Percentiles rank a stretch among this genome's conserved stretches.
Evolutionary conservation across 2,888 invertebrate genomes (phyloP).

Genomic region (Himalopsyche anomala): DNA sequence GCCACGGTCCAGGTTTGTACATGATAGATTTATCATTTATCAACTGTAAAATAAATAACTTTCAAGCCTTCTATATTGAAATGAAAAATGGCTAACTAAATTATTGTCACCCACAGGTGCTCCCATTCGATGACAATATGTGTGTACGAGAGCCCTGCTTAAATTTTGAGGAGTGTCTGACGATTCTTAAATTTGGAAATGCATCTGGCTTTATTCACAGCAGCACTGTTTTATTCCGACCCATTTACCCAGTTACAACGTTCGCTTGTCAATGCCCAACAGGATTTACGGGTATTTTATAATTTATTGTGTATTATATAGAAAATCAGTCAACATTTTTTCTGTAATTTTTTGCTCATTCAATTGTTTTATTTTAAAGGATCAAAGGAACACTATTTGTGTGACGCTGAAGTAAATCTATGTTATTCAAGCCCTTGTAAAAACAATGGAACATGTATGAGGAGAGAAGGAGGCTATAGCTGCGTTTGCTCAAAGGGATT

Average conservation of each 20-base stretch:
- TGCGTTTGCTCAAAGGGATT: constrained; percentile 89
- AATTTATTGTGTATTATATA: background rate
- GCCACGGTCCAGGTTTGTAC: constrained; percentile 86
- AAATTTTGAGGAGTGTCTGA: constrained; percentile 94
- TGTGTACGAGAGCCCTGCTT: constrained; percentile 97
- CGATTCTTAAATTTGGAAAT: constrained; percentile 94
- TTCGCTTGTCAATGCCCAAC: constrained; percentile 94
- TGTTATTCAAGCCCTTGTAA: constrained; percentile 97
- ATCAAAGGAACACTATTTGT: constrained; percentile 91
- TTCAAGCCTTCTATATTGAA: too few species aligned
- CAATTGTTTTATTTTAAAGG: constrained; percentile 74
- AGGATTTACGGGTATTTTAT: constrained; percentile 87
- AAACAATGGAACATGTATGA: constrained; percentile 90
- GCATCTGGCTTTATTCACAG: constrained; percentile 93
- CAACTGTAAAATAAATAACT: too few species aligned
- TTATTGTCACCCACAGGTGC: constrained; percentile 76
- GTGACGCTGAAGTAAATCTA: constrained; percentile 96
- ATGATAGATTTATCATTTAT: too few species aligned
- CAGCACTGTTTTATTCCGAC: constrained; percentile 92
- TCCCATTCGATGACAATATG: constrained; percentile 97
- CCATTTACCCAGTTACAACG: constrained; percentile 95
- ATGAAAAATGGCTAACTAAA: too few species aligned
- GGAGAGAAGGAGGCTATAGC: constrained; percentile 93
- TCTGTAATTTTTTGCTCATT: constrained; percentile 43
- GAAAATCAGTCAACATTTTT: background rate